Percentiles rank a stretch among this genome's conserved stretches.
Conservation (phyloP, 1,140 invertebrate genomes). For the Tetramorium parvispinum region DNA sequence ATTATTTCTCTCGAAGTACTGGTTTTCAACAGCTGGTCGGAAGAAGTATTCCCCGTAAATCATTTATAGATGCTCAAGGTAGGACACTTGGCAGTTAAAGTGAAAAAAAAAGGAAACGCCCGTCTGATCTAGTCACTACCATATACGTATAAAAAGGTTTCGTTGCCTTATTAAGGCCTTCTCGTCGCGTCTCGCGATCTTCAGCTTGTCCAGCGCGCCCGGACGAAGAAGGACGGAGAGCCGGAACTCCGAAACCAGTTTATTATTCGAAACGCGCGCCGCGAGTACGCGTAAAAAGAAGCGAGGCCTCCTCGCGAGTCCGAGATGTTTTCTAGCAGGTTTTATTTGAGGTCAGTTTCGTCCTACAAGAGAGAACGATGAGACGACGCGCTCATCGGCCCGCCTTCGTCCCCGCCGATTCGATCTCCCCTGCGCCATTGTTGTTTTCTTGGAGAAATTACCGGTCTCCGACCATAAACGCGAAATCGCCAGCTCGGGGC, state of each 20-base stretch:
- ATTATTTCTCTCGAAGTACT: background rate
- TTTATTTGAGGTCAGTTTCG: conserved; percentile 64
- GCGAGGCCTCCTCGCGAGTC: conserved; percentile 44
- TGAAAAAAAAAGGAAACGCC: conserved; percentile 22
- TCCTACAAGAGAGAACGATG: conserved; percentile 14
- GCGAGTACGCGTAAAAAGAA: conserved; percentile 54
- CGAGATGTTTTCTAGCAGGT: conserved; percentile 65
- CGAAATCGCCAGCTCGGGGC: background rate
- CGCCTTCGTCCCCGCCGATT: conserved; percentile 4
- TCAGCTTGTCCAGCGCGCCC: conserved; percentile 14
- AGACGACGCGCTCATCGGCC: background rate
- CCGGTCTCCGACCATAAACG: conserved; percentile 43
- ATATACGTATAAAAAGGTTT: conserved; percentile 78
- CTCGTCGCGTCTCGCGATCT: conserved; percentile 15
- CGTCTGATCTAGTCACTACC: conserved; percentile 70
- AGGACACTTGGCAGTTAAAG: background rate
- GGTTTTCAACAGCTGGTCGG: background rate
- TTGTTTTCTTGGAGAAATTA: conserved; percentile 50
- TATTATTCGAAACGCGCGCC: conserved; percentile 70
- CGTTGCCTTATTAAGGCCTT: conserved; percentile 78
- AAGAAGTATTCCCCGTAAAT: conserved; percentile 2
- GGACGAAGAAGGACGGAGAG: conserved; percentile 78
- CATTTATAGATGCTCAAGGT: conserved; percentile 49
- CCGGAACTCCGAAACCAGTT: conserved; percentile 78
- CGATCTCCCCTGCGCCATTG: conserved; percentile 36